Evolutionary conservation across 2,888 invertebrate species (phyloP), one percentile per base, ranked within the genome.

Genomic region (Psococerastis gibbosa): DNA sequence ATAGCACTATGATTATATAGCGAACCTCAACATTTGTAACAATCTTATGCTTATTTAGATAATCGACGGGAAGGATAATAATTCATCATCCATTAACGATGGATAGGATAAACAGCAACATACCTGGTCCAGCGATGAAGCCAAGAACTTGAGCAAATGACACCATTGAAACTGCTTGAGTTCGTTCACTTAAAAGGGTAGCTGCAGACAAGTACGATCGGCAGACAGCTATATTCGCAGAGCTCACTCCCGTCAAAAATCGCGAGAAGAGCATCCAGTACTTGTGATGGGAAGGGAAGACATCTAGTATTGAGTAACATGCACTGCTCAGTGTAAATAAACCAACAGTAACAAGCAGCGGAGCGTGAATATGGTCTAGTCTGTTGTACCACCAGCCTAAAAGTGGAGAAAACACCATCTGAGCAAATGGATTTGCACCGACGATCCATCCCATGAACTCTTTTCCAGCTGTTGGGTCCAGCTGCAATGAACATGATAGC

Each of bases 381-480:
- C 71, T 75, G 60, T 85, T 85, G 42, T 80, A 78, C 83, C 85
- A 84, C 73, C 77, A 76, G 33, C 87, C 87, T 50, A 84, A 70
- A 49, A 85, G 60, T 2, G 87, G 87, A 16, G 85, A 85, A 59
- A 83, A 82, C 46, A 85, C 56, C 73, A 87, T 78, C 68, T 88
- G 87, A 1, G 80, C 87, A 47, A 87, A 67, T 11, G 88, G 87
- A 66, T 85, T 84, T 20, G 84, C 83, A 27, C 83, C 87, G 42
- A 87, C 83, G 42, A 84, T 75, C 52, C 77, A 70, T 4, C 87
- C 85, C 70, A 85, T 75, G 55, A 80, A 78, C 62, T 80, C 82
- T 60, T 85, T 85, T 50, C 77, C 76, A 4, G 83, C 77, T 22
- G 69, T 69, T 43, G 76, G 75, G 62, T 85, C 82, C 61, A 87